Evolutionary conservation across 1,140 invertebrate genomes (phyloP).

Genomic region (Cydia amplana): DNA sequence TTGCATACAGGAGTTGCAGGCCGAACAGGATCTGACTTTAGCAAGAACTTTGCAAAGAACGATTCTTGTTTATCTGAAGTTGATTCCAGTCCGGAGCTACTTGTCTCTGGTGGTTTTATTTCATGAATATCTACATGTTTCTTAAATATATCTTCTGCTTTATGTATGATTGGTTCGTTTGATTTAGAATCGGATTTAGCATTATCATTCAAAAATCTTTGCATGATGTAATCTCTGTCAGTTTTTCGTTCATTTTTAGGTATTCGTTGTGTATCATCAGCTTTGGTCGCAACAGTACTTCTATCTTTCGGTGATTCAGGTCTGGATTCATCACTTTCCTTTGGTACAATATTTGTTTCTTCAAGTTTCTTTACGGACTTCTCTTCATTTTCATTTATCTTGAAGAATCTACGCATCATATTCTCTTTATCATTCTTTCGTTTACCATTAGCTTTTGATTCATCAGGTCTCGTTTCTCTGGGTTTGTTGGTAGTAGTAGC

Average conservation of each 20-base stretch:
- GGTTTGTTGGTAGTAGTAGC: slow-evolving; percentile 38
- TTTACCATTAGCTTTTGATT: slow-evolving; percentile 56
- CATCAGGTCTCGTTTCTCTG: slow-evolving; percentile 39
- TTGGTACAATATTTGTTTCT: background rate
- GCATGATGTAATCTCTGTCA: slow-evolving; percentile 30
- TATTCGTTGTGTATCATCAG: background rate
- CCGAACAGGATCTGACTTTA: slow-evolving; percentile 29
- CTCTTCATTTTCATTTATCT: slow-evolving; percentile 1
- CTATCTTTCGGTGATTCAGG: background rate
- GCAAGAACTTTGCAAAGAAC: slow-evolving; percentile 75
- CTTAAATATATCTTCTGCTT: slow-evolving; percentile 20
- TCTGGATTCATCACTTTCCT: background rate
- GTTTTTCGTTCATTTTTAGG: slow-evolving; percentile 40
- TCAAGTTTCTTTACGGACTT: background rate
- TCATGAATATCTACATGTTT: background rate
- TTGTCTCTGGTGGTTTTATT: slow-evolving; percentile 27
- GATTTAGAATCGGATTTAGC: slow-evolving; percentile 13
- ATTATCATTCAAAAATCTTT: slow-evolving; percentile 31
- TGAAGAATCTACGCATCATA: slow-evolving; percentile 19
- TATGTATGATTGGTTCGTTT: slow-evolving; percentile 30
- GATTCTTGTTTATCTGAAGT: slow-evolving; percentile 69
- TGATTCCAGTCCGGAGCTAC: slow-evolving; percentile 45
- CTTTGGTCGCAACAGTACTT: background rate
- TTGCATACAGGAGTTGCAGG: slow-evolving; percentile 50
- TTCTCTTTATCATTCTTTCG: slow-evolving; percentile 28